A percentile compares a stretch with the other conserved stretches of the same genome.
These are phyloP conservation scores for Semibalanus balanoides DNA, from an alignment of 1,140 invertebrate genomes.

Conservation along the genomic window DNA sequence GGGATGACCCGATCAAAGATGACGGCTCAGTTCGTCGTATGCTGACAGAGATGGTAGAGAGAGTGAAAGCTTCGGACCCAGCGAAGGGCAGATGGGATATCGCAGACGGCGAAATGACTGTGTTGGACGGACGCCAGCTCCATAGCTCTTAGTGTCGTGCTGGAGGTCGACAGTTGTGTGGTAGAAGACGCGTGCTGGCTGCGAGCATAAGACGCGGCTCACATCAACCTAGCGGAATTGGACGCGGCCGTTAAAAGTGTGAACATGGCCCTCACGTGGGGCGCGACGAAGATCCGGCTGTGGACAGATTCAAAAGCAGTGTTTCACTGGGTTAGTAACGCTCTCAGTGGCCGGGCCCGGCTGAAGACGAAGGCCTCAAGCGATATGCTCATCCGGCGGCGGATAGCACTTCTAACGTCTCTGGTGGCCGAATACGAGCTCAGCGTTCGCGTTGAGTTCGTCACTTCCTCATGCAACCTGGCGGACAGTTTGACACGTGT, in stretches of 20 bases:
- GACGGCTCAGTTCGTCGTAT: background rate
- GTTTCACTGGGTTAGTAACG: too few relatives aligned
- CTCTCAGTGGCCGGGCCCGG: too few relatives aligned
- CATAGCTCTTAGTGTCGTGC: slow-evolving; percentile 6
- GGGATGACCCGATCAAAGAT: background rate
- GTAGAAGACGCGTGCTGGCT: slow-evolving; percentile 12
- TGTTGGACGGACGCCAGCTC: slow-evolving; percentile 14
- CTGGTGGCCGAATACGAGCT: too few relatives aligned
- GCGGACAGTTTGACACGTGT: too few relatives aligned
- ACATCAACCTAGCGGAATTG: slow-evolving; percentile 12
- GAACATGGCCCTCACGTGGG: slow-evolving; percentile 12
- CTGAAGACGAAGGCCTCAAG: too few relatives aligned
- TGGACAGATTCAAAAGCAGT: slow-evolving; percentile 7
- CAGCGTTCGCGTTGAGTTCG: too few relatives aligned
- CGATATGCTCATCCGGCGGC: too few relatives aligned
- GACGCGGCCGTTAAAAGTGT: slow-evolving; percentile 12
- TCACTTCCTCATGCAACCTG: too few relatives aligned
- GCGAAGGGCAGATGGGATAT: background rate
- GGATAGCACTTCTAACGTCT: too few relatives aligned
- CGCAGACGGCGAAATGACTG: slow-evolving; percentile 3
- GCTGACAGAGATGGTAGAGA: background rate
- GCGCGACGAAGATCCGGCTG: slow-evolving; percentile 9
- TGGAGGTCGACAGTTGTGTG: slow-evolving; percentile 7
- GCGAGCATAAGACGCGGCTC: background rate
- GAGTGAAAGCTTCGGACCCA: background rate